These are phyloP conservation scores for Coendou prehensilis DNA, from an alignment of 2,797 vertebrate genomes.

Conservation along the genomic window DNA sequence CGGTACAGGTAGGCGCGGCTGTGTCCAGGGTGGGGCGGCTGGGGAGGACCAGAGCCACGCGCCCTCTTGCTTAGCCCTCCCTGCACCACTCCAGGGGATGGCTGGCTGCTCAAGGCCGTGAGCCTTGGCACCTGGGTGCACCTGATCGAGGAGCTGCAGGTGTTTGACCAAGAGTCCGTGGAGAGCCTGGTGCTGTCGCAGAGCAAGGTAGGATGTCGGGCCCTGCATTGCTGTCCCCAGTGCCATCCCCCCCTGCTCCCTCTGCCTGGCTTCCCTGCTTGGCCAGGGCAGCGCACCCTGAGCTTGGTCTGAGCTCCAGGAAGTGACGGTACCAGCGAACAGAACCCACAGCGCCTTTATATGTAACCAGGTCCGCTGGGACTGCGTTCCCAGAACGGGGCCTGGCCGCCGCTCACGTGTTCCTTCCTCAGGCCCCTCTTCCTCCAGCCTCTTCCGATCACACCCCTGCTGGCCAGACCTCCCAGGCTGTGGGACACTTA, in stretches of 20 bases:
- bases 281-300: not conserved
- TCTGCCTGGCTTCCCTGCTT: rapidly evolving
- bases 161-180: conserved; percentile 94
- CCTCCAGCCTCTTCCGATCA: not conserved
- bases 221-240: not conserved
- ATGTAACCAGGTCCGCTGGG: not conserved
- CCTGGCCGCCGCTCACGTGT: not conserved
- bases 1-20: conserved; percentile 92
- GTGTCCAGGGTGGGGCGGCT: not conserved
- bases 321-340: rapidly evolving
- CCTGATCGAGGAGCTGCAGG: conserved; percentile 97
- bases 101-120: conserved; percentile 96
- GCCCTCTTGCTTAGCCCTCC: not conserved
- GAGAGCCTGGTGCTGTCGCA: conserved; percentile 95
- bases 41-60: rapidly evolving
- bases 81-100: conserved; percentile 89
- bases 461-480: not conserved
- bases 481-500: not conserved
- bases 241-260: not conserved
- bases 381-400: not conserved
- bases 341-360: not conserved
- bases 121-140: conserved; percentile 92
- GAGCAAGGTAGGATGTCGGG: conserved; percentile 90
- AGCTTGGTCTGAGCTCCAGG: not conserved
- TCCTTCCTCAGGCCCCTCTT: not conserved